phyloP scores from a whole-genome alignment of 2,113 vertebrate species.

The Tychaedon coryphoeus region DNA sequence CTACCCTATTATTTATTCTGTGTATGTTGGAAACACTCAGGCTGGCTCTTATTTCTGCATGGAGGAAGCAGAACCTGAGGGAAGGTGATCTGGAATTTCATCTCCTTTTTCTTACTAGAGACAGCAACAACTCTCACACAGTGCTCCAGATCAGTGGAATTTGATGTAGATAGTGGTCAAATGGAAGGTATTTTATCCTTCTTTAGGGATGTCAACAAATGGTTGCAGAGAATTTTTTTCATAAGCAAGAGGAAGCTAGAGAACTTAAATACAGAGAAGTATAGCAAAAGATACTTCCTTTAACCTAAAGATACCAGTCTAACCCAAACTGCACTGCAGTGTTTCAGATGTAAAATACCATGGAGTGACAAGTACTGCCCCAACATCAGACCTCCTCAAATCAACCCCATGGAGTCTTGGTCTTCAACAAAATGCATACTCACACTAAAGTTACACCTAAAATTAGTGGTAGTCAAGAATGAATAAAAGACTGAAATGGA shows the following conservation, averaged over 20 bases:
- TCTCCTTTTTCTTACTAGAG: not conserved
- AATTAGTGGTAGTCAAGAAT: not conserved
- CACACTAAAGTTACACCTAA: not conserved
- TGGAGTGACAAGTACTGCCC: not conserved
- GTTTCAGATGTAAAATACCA: not conserved
- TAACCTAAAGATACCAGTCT: not conserved
- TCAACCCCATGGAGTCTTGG: not conserved
- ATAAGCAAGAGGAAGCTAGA: not conserved
- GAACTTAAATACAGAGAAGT: not conserved
- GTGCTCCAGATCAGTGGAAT: not conserved
- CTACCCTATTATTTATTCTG: not conserved
- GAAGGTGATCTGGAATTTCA: not conserved
- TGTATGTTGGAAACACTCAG: not conserved
- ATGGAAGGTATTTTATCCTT: not conserved
- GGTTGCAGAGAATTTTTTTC: not conserved
- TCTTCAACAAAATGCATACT: not conserved
- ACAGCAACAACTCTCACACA: rapidly evolving
- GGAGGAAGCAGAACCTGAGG: not conserved
- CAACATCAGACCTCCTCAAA: not conserved
- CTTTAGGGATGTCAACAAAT: not conserved
- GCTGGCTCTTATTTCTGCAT: not conserved
- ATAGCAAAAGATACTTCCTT: not conserved
- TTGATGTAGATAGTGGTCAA: not conserved
- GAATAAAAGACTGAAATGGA: too few relatives aligned
- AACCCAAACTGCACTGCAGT: not conserved